These are phyloP conservation scores for Drosophila nr. fundita DNA, from an alignment of 2,888 invertebrate species.

Conservation along the genomic window DNA sequence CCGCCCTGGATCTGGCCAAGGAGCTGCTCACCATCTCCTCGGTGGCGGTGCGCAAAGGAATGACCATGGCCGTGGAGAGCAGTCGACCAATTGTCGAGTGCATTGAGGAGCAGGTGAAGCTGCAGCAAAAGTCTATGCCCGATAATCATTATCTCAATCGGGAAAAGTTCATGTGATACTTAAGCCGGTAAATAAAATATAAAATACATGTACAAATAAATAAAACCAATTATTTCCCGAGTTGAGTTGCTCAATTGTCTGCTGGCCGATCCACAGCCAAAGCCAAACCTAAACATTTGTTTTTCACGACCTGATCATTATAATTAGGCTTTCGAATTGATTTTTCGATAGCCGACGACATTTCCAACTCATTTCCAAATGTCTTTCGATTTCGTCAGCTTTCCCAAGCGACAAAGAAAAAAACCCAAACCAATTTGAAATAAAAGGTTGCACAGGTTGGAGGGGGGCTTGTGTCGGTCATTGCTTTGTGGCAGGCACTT, in stretches of 20 bases:
- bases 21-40: constrained; percentile 88
- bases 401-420: constrained; percentile 25
- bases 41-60: constrained; percentile 87
- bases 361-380: constrained; percentile 35
- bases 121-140: constrained; percentile 84
- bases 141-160: constrained; percentile 86
- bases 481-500: constrained; percentile 35
- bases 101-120: constrained; percentile 85
- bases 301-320: constrained; percentile 22
- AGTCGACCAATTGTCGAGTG: constrained; percentile 87
- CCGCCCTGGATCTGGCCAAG: constrained; percentile 88
- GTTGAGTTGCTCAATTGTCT: neutral
- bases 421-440: neutral
- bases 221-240: constrained; percentile 5
- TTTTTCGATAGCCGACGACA: constrained; percentile 17
- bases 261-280: neutral
- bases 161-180: constrained; percentile 82
- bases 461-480: constrained; percentile 20
- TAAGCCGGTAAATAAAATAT: constrained; percentile 22
- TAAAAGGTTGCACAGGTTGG: constrained; percentile 4
- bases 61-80: constrained; percentile 87
- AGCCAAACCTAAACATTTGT: constrained; percentile 5
- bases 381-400: constrained; percentile 69
- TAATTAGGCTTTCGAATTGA: constrained; percentile 44
- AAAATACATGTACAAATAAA: constrained; percentile 19